Base-by-base conservation (phyloP, 1,140 invertebrate genomes). In the Sipha flava region DNA sequence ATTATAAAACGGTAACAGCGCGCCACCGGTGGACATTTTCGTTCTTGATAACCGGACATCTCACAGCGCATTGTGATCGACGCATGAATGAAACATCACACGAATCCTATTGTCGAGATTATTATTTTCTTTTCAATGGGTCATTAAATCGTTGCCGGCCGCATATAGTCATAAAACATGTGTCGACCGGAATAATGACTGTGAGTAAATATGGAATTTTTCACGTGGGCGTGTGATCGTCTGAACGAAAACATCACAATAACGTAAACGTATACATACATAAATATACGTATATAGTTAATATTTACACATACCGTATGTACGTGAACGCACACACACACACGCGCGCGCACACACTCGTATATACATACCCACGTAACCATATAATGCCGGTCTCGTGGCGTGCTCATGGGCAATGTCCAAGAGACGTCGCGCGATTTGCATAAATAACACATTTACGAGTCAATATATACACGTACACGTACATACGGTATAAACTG, bases 401-500 rank as follows among this genome's bases (percentile, higher is more conserved):
- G 66, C 43, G 64, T 45, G 40, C 26, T 70, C 66, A 23, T 70
- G 40, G 40, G 66, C 66, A 68, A 68, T 68, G 66, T 70, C 66
- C 66, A 43, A 43, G 34, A 40, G 64, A 40, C 34, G 64, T 40
- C 23, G 16, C 37, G 18, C 18, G 73, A 77, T 77, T 77, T 77
- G 34, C 73, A 77, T 77, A 77, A 77, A 77, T 57, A 77, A 57
- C 73, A 59, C 73, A 77, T 77, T 77, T 77, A 77, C 70, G 73
- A 77, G 73, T 77, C 73, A 54, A 75, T 59, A 73, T 47, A 49
- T 72, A 72, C 31, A 47, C 3, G 2, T 3, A 34, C 18, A 45
- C 29, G 29, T 10, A 40, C 37, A 72, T 9, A 29, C 23, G 18
- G 10, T 49, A 49, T 16, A n/a, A n/a, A n/a, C n/a, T n/a, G n/a